Evolutionary conservation across 2,113 vertebrate species (phyloP).

Genomic region (Rousettus leschenaultii): DNA sequence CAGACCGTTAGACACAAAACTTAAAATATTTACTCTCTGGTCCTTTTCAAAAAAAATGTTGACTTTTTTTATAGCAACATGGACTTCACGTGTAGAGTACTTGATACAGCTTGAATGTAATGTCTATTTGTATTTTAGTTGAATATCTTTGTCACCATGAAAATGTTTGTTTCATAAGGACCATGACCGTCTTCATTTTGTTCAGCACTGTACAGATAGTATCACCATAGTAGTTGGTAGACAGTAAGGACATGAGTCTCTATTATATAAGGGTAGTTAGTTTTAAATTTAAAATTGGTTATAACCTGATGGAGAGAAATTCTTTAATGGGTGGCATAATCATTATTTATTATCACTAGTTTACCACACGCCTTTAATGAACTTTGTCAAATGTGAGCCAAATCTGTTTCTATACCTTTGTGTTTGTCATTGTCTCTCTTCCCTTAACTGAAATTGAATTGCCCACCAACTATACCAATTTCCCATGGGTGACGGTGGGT

Average conservation of each 20-base stretch:
- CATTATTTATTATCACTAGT: neutral
- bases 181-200: neutral
- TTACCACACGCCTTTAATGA: neutral
- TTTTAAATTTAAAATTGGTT: neutral
- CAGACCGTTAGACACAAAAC: neutral
- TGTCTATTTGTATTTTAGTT: neutral
- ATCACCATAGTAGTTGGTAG: neutral
- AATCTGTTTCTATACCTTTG: neutral
- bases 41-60: neutral
- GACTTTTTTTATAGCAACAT: neutral
- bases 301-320: neutral
- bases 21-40: neutral
- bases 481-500: neutral
- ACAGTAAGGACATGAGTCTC: neutral
- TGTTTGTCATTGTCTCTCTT: neutral
- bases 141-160: neutral
- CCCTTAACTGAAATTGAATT: neutral
- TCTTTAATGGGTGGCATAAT: neutral
- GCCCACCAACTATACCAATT: neutral
- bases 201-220: neutral
- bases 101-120: neutral
- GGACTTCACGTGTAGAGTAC: neutral
- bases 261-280: neutral
- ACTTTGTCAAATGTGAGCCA: neutral
- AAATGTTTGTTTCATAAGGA: neutral